phyloP scores from a whole-genome alignment of 2,113 vertebrate species.

The Megaceryle torquata region DNA sequence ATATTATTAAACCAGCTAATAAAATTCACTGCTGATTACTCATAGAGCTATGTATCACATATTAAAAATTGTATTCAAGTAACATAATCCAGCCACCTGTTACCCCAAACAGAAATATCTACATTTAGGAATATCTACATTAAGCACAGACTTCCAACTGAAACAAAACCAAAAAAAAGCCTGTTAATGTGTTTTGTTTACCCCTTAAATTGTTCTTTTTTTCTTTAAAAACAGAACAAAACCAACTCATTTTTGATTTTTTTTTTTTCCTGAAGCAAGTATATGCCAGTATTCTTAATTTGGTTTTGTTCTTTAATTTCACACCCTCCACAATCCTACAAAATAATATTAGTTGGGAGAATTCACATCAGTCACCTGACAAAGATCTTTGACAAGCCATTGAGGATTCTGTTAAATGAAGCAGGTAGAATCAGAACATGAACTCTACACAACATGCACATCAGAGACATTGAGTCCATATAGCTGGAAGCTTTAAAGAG shows the following conservation, averaged over 20 bases:
- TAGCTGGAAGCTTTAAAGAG: background rate
- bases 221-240: background rate
- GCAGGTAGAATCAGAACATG: background rate
- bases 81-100: background rate
- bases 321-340: background rate
- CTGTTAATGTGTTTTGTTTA: background rate
- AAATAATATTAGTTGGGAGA: background rate
- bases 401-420: background rate
- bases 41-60: background rate
- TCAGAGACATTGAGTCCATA: background rate
- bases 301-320: background rate
- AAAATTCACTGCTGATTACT: background rate
- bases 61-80: background rate
- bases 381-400: background rate
- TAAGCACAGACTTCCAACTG: background rate
- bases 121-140: background rate
- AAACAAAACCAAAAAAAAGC: background rate
- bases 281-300: background rate
- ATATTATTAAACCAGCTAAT: background rate
- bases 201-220: background rate
- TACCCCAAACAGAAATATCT: background rate
- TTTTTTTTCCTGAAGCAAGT: background rate
- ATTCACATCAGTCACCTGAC: background rate
- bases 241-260: rapidly evolving
- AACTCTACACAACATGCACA: background rate